Evolutionary conservation across 2,113 vertebrate genomes (phyloP), one percentile per base, ranked within the genome.

Genomic region (Neogobius melanostomus): DNA sequence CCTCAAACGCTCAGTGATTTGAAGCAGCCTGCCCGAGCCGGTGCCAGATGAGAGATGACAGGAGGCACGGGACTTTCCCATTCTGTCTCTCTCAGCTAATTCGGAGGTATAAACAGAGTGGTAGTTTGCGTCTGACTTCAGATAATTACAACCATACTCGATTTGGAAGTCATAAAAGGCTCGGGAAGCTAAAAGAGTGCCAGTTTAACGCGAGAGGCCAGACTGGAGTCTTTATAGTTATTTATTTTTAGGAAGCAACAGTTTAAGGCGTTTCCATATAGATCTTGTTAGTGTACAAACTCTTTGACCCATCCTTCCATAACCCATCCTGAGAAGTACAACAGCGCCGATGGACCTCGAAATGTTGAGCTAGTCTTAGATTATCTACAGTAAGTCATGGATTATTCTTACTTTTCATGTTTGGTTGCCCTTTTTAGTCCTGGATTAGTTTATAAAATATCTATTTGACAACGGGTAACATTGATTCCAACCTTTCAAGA

Each of bases 61-160:
- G 43, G 45, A 60, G 53, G 16, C 28, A 64, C 7, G 7, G 49
- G 64, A 54, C 42, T 80, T 79, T 77, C 74, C 59, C 70, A 51
- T 69, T 60, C 51, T 64, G 70, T 50, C 50, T 78, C 75, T 67
- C 54, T 67, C 46, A 61, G 71, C 43, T 65, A 64, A 79, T 83
- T 71, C 71, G 17, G 16, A 72, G 43, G 6, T 61, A 65, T 81
- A 80, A 84, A 82, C 72, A 78, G 67, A 72, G 16, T 67, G 28
- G 68, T 7, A 56, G 74, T 71, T 75, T 81, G 42, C 66, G 49
- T 84, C 68, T 75, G 61, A 65, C 53, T 69, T 42, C 15, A 28
- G 60, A 36, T 69, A 74, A 82, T 77, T 11, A 66, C 52, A 14
- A 70, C 61, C 72, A 56, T 52, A 48, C 49, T 65, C 66, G 52